Base-by-base conservation (phyloP, 2,888 invertebrate species). In the Hirudinaria manillensis region DNA sequence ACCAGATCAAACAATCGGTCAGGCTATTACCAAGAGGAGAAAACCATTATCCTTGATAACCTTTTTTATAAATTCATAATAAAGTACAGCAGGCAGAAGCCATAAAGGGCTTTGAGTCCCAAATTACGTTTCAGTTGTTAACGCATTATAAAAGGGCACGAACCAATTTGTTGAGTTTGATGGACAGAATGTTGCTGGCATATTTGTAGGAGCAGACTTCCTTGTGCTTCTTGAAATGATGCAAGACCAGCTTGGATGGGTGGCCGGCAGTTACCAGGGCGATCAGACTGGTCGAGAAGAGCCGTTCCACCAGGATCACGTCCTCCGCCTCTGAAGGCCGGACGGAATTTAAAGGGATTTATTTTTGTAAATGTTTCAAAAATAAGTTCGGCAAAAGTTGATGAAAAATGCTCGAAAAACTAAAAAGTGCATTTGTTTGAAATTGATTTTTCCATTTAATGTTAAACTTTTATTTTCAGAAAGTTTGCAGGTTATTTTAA, bases 131-230 rank as follows among this genome's bases (percentile, higher is more conserved):
- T n/a, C n/a, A n/a, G n/a, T n/a, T n/a, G n/a, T n/a, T n/a, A n/a
- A n/a, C n/a, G n/a, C n/a, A n/a, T n/a, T n/a, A n/a, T n/a, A n/a
- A n/a, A n/a, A n/a, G n/a, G n/a, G n/a, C n/a, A 68, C 32, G 7
- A n/a, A 73, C 73, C n/a, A n/a, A n/a, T 38, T 73, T 73, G 56
- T 73, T 73, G 73, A 73, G 55, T 21, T 65, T 56, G 65, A 73
- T 32, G 65, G 73, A 34, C n/a, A 73, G 73, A 13, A 73, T 73
- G 65, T 73, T 73, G 38, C 65, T 73, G 73, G 34, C n/a, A 61
- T 65, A 73, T n/a, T 65, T 73, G 65, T 73, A 73, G 24, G 73
- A 53, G 73, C 73, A 73, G 19, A 73, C 73, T 36, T 73, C 73
- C 61, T 53, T 73, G 61, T 65, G 61, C 36, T 73, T 73, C 73